These are phyloP conservation scores for Perccottus glenii DNA, from an alignment of 2,113 vertebrate genomes.

Conservation along the genomic window DNA sequence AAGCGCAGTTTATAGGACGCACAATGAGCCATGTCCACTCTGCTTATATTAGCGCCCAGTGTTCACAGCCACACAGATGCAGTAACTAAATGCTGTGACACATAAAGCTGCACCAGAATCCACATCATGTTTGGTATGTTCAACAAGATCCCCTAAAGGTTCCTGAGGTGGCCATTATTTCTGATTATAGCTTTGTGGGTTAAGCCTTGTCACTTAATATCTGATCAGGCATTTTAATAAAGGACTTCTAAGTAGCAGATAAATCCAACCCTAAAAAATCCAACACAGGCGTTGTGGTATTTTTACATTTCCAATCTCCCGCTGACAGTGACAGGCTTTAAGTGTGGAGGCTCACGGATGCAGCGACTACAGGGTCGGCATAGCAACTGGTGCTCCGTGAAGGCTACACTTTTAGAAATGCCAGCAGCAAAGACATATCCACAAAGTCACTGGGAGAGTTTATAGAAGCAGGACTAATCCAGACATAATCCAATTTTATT, in stretches of 20 bases:
- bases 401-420: constrained; percentile 40
- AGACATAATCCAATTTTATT: neutral
- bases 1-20: constrained; percentile 46
- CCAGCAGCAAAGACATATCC: neutral
- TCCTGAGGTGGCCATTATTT: neutral
- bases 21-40: constrained; percentile 61
- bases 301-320: constrained; percentile 38
- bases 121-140: constrained; percentile 21
- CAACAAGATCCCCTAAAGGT: neutral
- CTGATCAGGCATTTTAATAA: neutral
- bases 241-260: neutral
- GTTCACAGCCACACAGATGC: constrained; percentile 12
- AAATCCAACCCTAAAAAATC: constrained; percentile 2
- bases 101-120: constrained; percentile 20
- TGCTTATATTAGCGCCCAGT: constrained; percentile 46
- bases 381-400: constrained; percentile 48
- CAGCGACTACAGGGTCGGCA: constrained; percentile 37
- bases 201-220: neutral
- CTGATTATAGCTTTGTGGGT: too few relatives aligned
- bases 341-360: constrained; percentile 20
- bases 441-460: constrained; percentile 8
- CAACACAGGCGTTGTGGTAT: constrained; percentile 18
- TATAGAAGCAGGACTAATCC: neutral
- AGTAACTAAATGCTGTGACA: constrained; percentile 9
- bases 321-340: constrained; percentile 24